Conservation (phyloP, 1,140 invertebrate genomes). For the Apis laboriosa region DNA sequence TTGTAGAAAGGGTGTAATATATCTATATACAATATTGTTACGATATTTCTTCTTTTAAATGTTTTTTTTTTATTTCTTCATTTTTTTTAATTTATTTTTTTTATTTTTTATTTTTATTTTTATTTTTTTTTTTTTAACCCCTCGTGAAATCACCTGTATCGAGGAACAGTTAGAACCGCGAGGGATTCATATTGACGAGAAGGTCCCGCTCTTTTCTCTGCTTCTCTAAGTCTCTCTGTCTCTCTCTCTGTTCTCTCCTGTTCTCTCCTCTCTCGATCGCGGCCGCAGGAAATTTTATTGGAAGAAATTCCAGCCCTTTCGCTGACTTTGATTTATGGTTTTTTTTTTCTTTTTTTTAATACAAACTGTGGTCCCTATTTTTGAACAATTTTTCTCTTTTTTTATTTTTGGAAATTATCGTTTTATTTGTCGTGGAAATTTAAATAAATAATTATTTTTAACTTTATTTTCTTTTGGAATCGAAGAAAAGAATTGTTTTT, state of each 20-base stretch:
- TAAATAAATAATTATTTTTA: too few relatives aligned
- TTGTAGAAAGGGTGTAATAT: not conserved
- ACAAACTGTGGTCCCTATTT: not conserved
- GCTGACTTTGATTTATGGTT: not conserved
- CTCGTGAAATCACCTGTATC: conserved; percentile 51
- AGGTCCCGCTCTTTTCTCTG: conserved; percentile 68
- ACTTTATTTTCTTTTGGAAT: too few relatives aligned
- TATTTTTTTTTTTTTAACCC: not conserved
- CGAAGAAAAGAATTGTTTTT: too few relatives aligned
- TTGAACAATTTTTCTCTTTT: not conserved
- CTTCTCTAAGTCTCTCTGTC: conserved; percentile 78
- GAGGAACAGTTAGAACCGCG: conserved; percentile 20
- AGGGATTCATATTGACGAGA: conserved; percentile 46
- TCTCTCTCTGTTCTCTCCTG: conserved; percentile 79
- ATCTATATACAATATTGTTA: conserved; percentile 11
- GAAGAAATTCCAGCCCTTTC: conserved; percentile 41
- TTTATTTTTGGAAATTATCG: not conserved
- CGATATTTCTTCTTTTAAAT: conserved; percentile 12
- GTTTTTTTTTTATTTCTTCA: not conserved
- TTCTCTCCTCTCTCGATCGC: conserved; percentile 73
- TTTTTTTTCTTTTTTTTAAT: not conserved
- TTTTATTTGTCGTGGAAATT: not conserved
- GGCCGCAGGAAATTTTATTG: conserved; percentile 21
- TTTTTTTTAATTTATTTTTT: too few relatives aligned
- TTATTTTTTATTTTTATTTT: too few relatives aligned